Base-by-base conservation (phyloP, 2,113 vertebrate genomes). In the Bothrops jararaca region DNA sequence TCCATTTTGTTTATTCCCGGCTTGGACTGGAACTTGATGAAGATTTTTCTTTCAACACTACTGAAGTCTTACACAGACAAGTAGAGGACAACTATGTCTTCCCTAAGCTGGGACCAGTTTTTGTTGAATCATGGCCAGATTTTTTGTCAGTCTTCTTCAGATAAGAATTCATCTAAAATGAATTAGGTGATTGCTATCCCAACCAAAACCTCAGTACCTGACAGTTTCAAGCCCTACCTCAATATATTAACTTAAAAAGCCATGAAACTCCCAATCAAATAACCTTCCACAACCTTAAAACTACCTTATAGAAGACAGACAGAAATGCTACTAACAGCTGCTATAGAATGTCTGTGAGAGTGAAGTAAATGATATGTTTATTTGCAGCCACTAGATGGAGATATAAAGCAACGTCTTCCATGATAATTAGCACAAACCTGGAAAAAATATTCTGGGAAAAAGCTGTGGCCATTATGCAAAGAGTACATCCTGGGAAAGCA, bases 361-460 rank as follows among this genome's bases (percentile, higher is more conserved):
- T 74, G 58, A 89, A 29, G 56, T 42, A 85, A 91, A 15, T 3
- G 12, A 29, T 20, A 6, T 29, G 29, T 23, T 50, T 29, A n/a
- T 39, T 95, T 85, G 86, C 60, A 90, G 48, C 24, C 69, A 88
- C 60, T 69, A 94, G 92, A 92, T 74, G 94, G 5, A 39, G 69
- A 92, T 54, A 87, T 94, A 91, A 60, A 93, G 23, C 9, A 20
- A 58, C 20, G 20, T 57, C 54, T 54, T 91, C 22, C 53, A 58
- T 24, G 26, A 29, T 74, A 42, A 50, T 13, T 58, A 50, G 87
- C 52, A 74, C 85, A 29, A 90, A 93, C 58, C 88, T 50, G 34
- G 34, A 20, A 29, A 89, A 89, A 92, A 56, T 54, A 45, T 69
- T 92, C 11, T 89, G 50, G 69, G 22, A 3, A 7, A 89, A 85